These are phyloP conservation scores for Xestia c-nigrum DNA, from an alignment of 2,888 invertebrate genomes.

Conservation along the genomic window DNA sequence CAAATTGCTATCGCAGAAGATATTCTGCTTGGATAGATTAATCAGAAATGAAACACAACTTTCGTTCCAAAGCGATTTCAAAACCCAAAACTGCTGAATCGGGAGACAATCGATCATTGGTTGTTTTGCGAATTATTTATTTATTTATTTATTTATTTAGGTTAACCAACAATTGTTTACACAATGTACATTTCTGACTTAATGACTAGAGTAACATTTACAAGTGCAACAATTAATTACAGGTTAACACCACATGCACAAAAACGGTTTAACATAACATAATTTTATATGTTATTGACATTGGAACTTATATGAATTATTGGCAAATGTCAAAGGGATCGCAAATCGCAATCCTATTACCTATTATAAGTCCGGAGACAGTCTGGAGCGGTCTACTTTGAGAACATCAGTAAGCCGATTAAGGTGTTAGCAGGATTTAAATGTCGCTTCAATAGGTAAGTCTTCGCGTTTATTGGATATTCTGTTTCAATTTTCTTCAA, in stretches of 20 bases:
- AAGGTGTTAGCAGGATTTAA: slow-evolving; percentile 52
- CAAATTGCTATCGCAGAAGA: neutral
- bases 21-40: neutral
- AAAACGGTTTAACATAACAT: too few relatives aligned
- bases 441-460: slow-evolving; percentile 50
- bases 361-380: slow-evolving; percentile 31
- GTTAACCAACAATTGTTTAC: too few relatives aligned
- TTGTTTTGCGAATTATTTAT: slow-evolving; percentile 47
- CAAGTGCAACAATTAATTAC: too few relatives aligned
- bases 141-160: too few relatives aligned
- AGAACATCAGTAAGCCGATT: slow-evolving; percentile 63
- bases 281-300: too few relatives aligned
- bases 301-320: too few relatives aligned
- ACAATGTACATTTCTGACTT: too few relatives aligned
- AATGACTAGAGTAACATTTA: too few relatives aligned
- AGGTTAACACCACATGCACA: too few relatives aligned
- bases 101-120: slow-evolving; percentile 39
- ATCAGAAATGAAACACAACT: neutral
- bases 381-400: slow-evolving; percentile 34
- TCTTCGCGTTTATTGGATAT: slow-evolving; percentile 46
- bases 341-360: slow-evolving; percentile 65
- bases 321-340: slow-evolving; percentile 48
- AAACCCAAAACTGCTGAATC: slow-evolving; percentile 17
- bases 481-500: slow-evolving; percentile 48
- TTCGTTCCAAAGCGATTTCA: slow-evolving; percentile 4